Base-by-base conservation (phyloP, 1,140 invertebrate genomes). In the Nomia melanderi region DNA sequence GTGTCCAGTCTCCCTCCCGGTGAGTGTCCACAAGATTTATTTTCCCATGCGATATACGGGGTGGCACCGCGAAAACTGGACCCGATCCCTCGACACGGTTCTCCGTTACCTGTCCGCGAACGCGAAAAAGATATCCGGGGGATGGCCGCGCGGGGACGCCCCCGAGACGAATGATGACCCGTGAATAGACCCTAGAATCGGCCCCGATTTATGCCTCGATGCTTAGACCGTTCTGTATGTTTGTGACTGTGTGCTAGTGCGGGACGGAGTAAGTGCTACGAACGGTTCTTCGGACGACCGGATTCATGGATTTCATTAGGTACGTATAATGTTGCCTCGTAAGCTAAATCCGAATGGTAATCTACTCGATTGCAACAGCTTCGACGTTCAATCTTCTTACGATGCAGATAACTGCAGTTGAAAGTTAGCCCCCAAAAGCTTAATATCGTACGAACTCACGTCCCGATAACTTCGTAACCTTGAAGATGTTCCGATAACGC, bases 1-100 rank as follows among this genome's bases (percentile, higher is more conserved):
- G 90, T 91, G 90, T 91, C 90, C 90, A 90, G 87, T 91, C 90
- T 90, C 88, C 85, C 87, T 88, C 86, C 89, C 84, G 84, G 85
- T 90, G 87, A 91, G 90, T 91, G 90, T 89, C 87, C 90, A 85
- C 85, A 88, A 92, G 90, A 92, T 91, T 92, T 91, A 91, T 92
- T 89, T 91, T 92, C 89, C 88, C 89, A 91, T 86, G 87, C 87
- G 75, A 87, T 89, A 88, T 88, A 88, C 86, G 87, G 88, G 88
- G 86, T 89, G 82, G 80, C 78, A 70, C 71, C 74, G 83, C 77
- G 85, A 88, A 90, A 89, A 86, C 50, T 74, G 63, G 65, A 75
- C 36, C 66, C 59, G 25, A 47, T 33, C 50, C 54, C 27, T 23
- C 41, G 25, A 17, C 36, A 14, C 6, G 14, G 27, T 44, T 12